These are phyloP conservation scores for Mercenaria mercenaria DNA, from an alignment of 1,140 invertebrate species.

Conservation along the genomic window DNA sequence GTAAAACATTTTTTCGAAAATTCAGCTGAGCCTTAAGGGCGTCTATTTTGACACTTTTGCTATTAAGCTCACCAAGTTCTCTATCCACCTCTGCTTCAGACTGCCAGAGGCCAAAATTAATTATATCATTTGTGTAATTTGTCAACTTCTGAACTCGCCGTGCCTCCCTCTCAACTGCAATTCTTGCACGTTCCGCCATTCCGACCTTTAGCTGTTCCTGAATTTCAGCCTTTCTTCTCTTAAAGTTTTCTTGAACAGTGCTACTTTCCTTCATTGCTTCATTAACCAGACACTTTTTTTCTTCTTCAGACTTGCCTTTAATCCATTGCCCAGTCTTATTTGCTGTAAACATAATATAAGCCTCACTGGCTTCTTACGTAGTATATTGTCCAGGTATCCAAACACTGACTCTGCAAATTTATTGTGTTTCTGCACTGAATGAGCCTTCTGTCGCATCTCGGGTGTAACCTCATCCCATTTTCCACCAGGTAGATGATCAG, in stretches of 20 bases:
- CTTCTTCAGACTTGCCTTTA: slow-evolving; percentile 29
- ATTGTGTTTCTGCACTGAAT: slow-evolving; percentile 51
- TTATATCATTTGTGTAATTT: slow-evolving; percentile 9
- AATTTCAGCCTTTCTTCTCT: slow-evolving; percentile 48
- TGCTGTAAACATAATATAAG: slow-evolving; percentile 66
- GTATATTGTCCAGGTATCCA: slow-evolving; percentile 53
- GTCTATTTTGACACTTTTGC: slow-evolving; percentile 34
- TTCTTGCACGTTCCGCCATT: not conserved
- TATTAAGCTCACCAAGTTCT: slow-evolving; percentile 1
- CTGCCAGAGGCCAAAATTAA: slow-evolving; percentile 34
- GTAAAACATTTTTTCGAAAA: slow-evolving; percentile 24
- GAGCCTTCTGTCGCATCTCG: not conserved
- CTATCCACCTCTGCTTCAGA: not conserved
- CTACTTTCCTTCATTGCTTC: slow-evolving; percentile 8
- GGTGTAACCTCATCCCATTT: slow-evolving; percentile 6
- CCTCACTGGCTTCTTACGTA: slow-evolving; percentile 13
- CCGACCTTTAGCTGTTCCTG: not conserved
- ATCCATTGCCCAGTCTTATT: slow-evolving; percentile 71
- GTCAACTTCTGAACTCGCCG: not conserved
- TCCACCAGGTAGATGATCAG: slow-evolving; percentile 59
- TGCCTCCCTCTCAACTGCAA: not conserved
- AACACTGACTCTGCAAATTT: slow-evolving; percentile 63
- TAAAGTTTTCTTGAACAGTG: slow-evolving; percentile 21
- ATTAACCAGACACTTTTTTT: slow-evolving; percentile 39
- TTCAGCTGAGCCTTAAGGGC: slow-evolving; percentile 68